These are phyloP conservation scores for Meloidogyne floridensis DNA, from an alignment of 1,140 invertebrate species.

Conservation along the genomic window DNA sequence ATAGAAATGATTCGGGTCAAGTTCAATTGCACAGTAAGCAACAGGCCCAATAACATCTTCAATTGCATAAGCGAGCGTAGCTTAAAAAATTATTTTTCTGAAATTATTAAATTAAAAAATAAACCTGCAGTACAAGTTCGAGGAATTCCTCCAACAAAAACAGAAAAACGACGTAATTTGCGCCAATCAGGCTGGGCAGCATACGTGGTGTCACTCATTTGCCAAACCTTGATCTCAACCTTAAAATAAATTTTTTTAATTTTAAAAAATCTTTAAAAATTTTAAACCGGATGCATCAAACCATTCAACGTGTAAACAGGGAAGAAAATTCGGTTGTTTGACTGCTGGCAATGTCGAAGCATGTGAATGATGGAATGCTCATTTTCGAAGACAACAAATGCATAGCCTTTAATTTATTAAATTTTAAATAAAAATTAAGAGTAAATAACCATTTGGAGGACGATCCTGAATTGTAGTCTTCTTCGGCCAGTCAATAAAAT, in stretches of 20 bases:
- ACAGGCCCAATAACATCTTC: slow-evolving; percentile 29
- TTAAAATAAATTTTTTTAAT: slow-evolving; percentile 16
- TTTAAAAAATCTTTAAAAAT: slow-evolving; percentile 15
- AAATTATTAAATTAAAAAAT: neutral
- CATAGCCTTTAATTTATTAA: slow-evolving; percentile 31
- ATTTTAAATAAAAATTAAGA: neutral
- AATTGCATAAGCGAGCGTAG: slow-evolving; percentile 17
- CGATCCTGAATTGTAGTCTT: slow-evolving; percentile 24
- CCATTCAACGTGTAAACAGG: slow-evolving; percentile 7
- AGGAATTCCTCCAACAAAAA: slow-evolving; percentile 40
- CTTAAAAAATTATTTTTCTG: neutral
- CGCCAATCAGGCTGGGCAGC: slow-evolving; percentile 28
- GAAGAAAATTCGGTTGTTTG: slow-evolving; percentile 30
- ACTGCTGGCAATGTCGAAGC: slow-evolving; percentile 25
- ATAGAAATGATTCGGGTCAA: slow-evolving; percentile 23
- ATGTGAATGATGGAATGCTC: slow-evolving; percentile 31
- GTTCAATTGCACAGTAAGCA: slow-evolving; percentile 38
- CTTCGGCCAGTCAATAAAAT: slow-evolving; percentile 40
- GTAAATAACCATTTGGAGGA: slow-evolving; percentile 32
- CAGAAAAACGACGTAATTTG: slow-evolving; percentile 29
- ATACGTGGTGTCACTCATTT: slow-evolving; percentile 30
- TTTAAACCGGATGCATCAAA: slow-evolving; percentile 19
- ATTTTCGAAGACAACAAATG: slow-evolving; percentile 36
- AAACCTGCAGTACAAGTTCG: slow-evolving; percentile 37
- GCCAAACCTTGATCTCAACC: slow-evolving; percentile 41